Base-by-base conservation (phyloP, 2,113 vertebrate species). In the Gobio gobio region DNA sequence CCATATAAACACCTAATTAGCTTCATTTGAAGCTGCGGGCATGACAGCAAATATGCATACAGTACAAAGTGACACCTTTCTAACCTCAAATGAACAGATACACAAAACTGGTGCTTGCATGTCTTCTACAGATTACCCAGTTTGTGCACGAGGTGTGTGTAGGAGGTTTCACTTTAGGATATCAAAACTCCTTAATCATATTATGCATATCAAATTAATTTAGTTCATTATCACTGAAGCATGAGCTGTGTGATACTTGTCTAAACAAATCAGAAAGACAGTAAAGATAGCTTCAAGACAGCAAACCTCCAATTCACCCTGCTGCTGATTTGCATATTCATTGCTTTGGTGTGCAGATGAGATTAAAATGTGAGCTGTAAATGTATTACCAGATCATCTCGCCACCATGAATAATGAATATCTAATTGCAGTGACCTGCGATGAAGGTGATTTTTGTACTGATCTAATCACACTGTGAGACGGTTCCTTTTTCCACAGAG, bases 341-440 rank as follows among this genome's bases (percentile, higher is more conserved):
- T 93, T 85, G 91, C 88, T 78, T 70, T 85, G 58, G 86, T 92
- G 90, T 89, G 88, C 88, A 91, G 90, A 93, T 92, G 92, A 92
- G 93, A 94, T 94, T 94, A 93, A 93, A 93, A 85, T 43, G 18
- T 83, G 92, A 78, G 87, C 91, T 90, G 90, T 91, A 93, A 94
- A 93, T 92, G 92, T 86, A 82, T 89, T 64, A 82, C 82, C 80
- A 91, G 91, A 92, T 93, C 61, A 94, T 95, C 92, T 93, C 87
- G 87, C 90, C 86, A 1, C 78, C 73, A 92, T 95, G 90, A 94
- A 94, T 93, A 92, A 94, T 93, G 89, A 87, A 93, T 92, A 88
- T 64, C 70, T 56, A 90, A 93, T 87, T 24, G 82, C 88, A 36
- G 88, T 79, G 90, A 94, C 93, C 92, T 92, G 91, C 24, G 45